Evolutionary conservation across 2,797 vertebrate genomes (phyloP).

Genomic region (Acanthornis magna): DNA sequence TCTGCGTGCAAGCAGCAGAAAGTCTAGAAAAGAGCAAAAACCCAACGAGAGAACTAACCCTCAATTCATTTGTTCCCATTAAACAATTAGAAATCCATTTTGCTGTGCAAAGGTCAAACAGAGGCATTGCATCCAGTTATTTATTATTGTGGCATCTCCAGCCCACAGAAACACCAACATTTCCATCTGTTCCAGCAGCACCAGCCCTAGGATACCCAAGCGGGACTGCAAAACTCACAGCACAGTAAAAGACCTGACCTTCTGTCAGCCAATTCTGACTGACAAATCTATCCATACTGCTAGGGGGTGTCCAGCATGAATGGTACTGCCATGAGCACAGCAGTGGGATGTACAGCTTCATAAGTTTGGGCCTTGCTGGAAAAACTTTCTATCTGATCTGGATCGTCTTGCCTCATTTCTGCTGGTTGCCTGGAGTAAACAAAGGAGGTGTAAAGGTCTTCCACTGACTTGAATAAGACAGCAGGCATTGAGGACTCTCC

Average conservation of each 20-base stretch:
- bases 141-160: neutral
- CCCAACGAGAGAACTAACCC: neutral
- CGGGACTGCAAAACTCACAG: neutral
- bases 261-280: neutral
- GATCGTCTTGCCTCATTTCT: neutral
- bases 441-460: slow-evolving; percentile 52
- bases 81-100: neutral
- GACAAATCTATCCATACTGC: slow-evolving; percentile 4
- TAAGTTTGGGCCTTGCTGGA: neutral
- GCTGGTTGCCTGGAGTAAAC: neutral
- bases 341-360: neutral
- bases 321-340: neutral
- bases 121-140: neutral
- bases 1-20: neutral
- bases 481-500: slow-evolving; percentile 1
- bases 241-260: neutral
- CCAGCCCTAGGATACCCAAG: neutral
- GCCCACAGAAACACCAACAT: neutral
- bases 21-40: neutral
- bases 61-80: neutral
- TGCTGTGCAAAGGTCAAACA: neutral
- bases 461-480: neutral
- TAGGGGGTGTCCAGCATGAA: neutral
- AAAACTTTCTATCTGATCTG: neutral
- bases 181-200: neutral